phyloP scores from a whole-genome alignment of 1,140 invertebrate species.

The Calephelis nemesis region DNA sequence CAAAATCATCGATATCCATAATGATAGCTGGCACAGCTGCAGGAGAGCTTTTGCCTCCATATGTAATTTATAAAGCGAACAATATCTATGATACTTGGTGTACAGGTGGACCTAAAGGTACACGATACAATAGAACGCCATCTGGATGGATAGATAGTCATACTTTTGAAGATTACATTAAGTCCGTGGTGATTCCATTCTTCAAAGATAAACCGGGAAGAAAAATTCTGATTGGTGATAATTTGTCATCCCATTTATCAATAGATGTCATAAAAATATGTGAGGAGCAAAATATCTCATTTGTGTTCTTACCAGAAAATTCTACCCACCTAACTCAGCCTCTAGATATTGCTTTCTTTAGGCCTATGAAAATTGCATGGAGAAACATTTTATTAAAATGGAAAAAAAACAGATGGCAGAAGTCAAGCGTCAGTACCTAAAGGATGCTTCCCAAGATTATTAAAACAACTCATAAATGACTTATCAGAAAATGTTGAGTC shows the following conservation, averaged over 20 bases:
- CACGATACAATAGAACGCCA: conserved; percentile 28
- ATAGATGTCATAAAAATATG: conserved; percentile 47
- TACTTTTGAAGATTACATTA: conserved; percentile 46
- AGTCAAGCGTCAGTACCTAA: conserved; percentile 23
- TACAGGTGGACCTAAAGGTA: conserved; percentile 32
- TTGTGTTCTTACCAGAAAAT: conserved; percentile 64
- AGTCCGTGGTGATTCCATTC: conserved; percentile 35
- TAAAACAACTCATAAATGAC: conserved; percentile 26
- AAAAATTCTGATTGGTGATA: conserved; percentile 34
- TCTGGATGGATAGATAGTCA: conserved; percentile 49
- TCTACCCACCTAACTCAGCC: conserved; percentile 67
- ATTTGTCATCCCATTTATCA: conserved; percentile 47
- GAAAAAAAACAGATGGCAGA: conserved; percentile 41
- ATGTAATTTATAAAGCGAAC: conserved; percentile 45
- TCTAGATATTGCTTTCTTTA: conserved; percentile 25
- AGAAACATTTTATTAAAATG: conserved; percentile 48
- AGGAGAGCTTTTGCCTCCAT: conserved; percentile 39
- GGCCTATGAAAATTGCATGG: conserved; percentile 59
- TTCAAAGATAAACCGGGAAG: conserved; percentile 40
- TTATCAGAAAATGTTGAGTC: conserved; percentile 21
- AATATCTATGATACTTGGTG: conserved; percentile 45
- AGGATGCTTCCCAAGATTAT: conserved; percentile 29
- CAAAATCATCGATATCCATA: conserved; percentile 46
- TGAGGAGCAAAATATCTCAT: conserved; percentile 52
- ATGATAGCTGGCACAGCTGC: conserved; percentile 50